Evolutionary conservation across 2,888 invertebrate species (phyloP), one percentile per base, ranked within the genome.

Genomic region (Macrosoma leucophasiata): DNA sequence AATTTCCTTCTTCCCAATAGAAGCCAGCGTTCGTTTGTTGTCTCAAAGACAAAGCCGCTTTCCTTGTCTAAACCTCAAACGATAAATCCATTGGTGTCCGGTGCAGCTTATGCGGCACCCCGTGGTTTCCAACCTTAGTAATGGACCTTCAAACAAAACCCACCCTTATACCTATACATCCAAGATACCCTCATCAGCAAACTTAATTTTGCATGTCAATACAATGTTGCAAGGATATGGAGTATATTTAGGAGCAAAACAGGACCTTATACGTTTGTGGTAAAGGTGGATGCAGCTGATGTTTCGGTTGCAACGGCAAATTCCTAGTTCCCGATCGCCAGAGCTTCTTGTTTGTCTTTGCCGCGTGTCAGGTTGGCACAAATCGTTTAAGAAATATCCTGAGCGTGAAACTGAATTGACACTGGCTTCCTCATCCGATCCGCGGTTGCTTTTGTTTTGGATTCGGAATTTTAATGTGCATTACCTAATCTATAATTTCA

Each of bases 41-140:
- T 68, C 58, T 62, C 61, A 61, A 64, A 73, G 72, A 73, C 72
- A 75, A 75, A 75, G 72, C 71, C 56, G 71, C 64, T 71, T 71
- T 59, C 55, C 64, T 63, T 65, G 69, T 71, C 67, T 66, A 64
- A 69, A 66, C 69, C 69, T 68, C 66, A 63, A 61, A 63, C 72
- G 63, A 75, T 74, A 74, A 73, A 72, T 73, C 73, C 67, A 67
- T 68, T 70, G 70, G 69, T 73, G 74, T 73, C 74, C 72, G 56
- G 56, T 57, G 72, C 74, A 73, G 74, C 72, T 69, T 69, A 69
- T 36, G 41, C 44, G 36, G 45, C 36, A 35, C 33, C 43, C 41
- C 36, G 40, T 31, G 32, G 36, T 32, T 33, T 27, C 34, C 23
- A 21, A 36, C 23, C 30, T 21, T 14, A n/a, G 7, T 31, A 21